Base-by-base conservation (phyloP, 1,140 invertebrate genomes). In the Orius laevigatus region DNA sequence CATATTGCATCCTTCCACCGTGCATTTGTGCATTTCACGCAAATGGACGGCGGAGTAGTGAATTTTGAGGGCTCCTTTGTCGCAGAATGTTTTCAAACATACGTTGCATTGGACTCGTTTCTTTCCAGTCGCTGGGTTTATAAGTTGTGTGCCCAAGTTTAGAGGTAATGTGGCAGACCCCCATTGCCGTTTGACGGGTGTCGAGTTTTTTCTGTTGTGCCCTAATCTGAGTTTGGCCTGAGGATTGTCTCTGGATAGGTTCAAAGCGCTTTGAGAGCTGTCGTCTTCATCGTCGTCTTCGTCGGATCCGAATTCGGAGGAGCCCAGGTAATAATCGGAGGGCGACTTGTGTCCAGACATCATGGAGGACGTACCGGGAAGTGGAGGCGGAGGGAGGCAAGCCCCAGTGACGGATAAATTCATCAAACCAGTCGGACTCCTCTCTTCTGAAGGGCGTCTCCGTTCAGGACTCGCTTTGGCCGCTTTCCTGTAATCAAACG, bases 11-110 rank as follows among this genome's bases (percentile, higher is more conserved):
- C 95, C 94, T 59, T 92, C 85, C 0, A 98, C 91, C 0, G 93
- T 96, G 63, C 95, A 99, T 63, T 92, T 93, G 65, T 99, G 95
- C 94, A 98, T 98, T 70, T 99, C 96, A 14, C 90, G 76, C 48
- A 98, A 64, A 66, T 99, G 96, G 5, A 99, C 96, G 0, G 96
- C 95, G 40, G 92, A 97, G 62, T 97, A 98, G 62, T 99, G 96
- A 16, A 99, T 99, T 68, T 99, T 99, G 1, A 99, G 70, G 1
- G 96, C 96, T 46, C 93, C 93, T 70, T 98, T 99, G 70, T 99
- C 96, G 72, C 96, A 99, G 68, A 98, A 99, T 20, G 94, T 98
- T 66, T 98, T 98, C 45, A 96, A 70, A 62, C 96, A 98, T 31
- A 94, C 91, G 59, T 94, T 92, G 66, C 96, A 98, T 60, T 98